Base-by-base conservation (phyloP, 2,113 vertebrate genomes). In the Crotalus tigris region DNA sequence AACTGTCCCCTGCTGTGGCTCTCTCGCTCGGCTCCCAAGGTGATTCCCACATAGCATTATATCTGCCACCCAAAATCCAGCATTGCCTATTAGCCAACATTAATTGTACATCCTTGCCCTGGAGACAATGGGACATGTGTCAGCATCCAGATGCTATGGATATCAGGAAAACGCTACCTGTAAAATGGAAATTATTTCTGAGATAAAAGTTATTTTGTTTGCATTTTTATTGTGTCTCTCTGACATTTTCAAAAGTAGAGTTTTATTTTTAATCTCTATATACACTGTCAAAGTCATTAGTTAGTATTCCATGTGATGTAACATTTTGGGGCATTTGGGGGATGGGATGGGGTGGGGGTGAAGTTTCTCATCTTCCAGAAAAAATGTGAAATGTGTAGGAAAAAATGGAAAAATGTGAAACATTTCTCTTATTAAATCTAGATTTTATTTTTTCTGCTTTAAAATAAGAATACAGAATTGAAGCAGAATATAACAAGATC, bases 181-280 rank as follows among this genome's bases (percentile, higher is more conserved):
- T 53, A 0, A 0, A 1, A 21, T 1, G 69, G 3, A 0, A 64
- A n/a, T 44, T 46, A 13, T 87, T 86, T 33, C 29, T 0, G 4
- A 9, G 1, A 17, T 2, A 0, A 21, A 4, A 23, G 39, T 19
- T 0, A 0, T 0, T n/a, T 57, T 33, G 21, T 57, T 0, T 0
- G 61, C 17, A 88, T 6, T 51, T 64, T 86, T 21, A 64, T 39
- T 55, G 29, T 6, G n/a, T 57, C 29, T 51, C 1, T 11, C 2
- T 8, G 64, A 24, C 6, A 86, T 0, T 0, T 59, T n/a, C 49
- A 49, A 23, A 15, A 55, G 12, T 24, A 39, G 90, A 7, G 89
- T 55, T 44, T 39, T 57, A 85, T 19, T 11, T 26, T 0, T 12
- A 91, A 26, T 49, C 85, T 26, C n/a, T 54, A 53, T 53, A 0